Evolutionary conservation across 2,113 vertebrate genomes (phyloP).

Genomic region (Crotalus viridis): DNA sequence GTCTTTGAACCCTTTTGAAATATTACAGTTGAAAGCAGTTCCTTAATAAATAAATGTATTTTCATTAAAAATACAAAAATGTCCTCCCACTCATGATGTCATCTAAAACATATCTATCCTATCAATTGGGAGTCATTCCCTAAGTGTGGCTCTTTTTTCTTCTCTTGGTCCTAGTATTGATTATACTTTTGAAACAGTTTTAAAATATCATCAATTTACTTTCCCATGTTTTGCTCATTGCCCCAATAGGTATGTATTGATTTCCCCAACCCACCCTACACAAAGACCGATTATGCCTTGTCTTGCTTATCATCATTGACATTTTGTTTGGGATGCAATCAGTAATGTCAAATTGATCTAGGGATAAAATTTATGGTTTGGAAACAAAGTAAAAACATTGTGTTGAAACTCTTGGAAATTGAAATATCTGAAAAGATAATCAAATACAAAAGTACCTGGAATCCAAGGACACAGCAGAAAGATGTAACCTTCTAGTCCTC

Average conservation of each 20-base stretch:
- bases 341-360: not conserved
- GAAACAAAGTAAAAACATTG: not conserved
- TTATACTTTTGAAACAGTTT: not conserved
- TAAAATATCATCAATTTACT: not conserved
- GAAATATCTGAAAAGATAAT: not conserved
- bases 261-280: slow-evolving; percentile 10
- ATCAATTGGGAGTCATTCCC: not conserved
- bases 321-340: slow-evolving; percentile 1
- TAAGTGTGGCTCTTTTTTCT: not conserved
- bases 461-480: not conserved
- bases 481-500: not conserved
- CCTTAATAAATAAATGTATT: slow-evolving; percentile 4
- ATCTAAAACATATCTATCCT: not conserved
- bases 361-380: slow-evolving; percentile 6
- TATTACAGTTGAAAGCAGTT: not conserved
- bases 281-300: not conserved
- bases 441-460: not conserved
- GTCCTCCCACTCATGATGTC: not conserved
- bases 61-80: not conserved
- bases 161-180: not conserved
- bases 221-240: not conserved
- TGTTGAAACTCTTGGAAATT: not conserved
- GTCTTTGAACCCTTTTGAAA: not conserved
- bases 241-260: slow-evolving; percentile 4
- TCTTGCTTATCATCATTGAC: not conserved